Evolutionary conservation across 1,140 invertebrate species (phyloP).

Genomic region (Drosophila simulans): DNA sequence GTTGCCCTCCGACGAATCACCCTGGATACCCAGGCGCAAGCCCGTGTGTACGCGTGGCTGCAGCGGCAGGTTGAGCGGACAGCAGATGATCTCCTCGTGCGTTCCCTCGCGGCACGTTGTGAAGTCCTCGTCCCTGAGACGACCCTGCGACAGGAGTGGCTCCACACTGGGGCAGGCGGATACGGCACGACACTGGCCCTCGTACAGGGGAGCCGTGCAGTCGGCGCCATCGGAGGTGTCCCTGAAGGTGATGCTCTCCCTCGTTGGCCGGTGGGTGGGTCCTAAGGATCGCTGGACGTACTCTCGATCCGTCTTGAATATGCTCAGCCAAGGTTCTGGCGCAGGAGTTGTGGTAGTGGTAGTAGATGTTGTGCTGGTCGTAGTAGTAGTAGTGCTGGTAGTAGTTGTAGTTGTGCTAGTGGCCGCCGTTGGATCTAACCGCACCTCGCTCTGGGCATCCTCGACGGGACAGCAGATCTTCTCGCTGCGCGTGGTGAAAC

Average conservation of each 20-base stretch:
- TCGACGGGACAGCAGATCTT: constrained; percentile 69
- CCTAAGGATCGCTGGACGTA: constrained; percentile 25
- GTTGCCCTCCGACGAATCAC: not conserved
- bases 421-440: not conserved
- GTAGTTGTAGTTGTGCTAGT: not conserved
- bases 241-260: constrained; percentile 8
- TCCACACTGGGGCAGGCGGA: constrained; percentile 53
- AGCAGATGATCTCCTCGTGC: constrained; percentile 67
- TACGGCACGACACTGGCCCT: constrained; percentile 42
- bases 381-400: not conserved
- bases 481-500: constrained; percentile 51
- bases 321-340: constrained; percentile 24
- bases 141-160: constrained; percentile 38
- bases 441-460: not conserved
- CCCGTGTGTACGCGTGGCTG: constrained; percentile 36
- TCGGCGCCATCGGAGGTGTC: constrained; percentile 1
- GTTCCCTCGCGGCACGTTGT: constrained; percentile 48
- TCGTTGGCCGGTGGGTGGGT: not conserved
- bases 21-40: not conserved
- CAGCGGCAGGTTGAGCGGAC: constrained; percentile 49
- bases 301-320: constrained; percentile 55
- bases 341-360: not conserved
- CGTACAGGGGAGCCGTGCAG: constrained; percentile 58
- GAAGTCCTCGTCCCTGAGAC: constrained; percentile 56
- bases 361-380: not conserved